phyloP scores from a whole-genome alignment of 2,113 vertebrate species.

The Cyprinodon tularosa region DNA sequence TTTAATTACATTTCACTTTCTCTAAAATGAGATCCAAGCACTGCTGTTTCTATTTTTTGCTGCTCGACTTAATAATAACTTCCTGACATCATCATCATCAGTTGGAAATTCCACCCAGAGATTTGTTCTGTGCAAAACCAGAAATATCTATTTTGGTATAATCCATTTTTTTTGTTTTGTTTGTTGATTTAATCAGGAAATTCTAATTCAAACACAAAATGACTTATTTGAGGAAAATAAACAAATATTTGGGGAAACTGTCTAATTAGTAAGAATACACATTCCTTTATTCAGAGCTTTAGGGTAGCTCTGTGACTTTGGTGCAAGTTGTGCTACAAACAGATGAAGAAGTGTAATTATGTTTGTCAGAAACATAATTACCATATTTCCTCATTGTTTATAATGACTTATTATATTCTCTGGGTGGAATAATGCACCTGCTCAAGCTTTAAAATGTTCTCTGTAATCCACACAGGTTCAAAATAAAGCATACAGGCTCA shows the following conservation, averaged over 20 bases:
- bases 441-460: too few species aligned
- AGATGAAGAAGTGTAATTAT: slow-evolving; percentile 13
- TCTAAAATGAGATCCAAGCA: slow-evolving; percentile 52
- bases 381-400: too few species aligned
- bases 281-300: background rate
- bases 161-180: slow-evolving; percentile 3
- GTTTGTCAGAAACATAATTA: background rate
- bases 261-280: background rate
- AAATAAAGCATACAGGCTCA: too few species aligned
- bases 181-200: slow-evolving; percentile 14
- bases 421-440: background rate
- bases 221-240: background rate
- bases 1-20: slow-evolving; percentile 45
- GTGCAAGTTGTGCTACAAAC: background rate
- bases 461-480: too few species aligned
- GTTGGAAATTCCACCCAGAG: slow-evolving; percentile 19
- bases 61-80: slow-evolving; percentile 60
- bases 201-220: background rate
- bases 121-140: background rate
- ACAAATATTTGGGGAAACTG: background rate
- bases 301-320: slow-evolving; percentile 1
- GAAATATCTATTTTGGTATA: background rate
- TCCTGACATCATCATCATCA: slow-evolving; percentile 27
- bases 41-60: slow-evolving; percentile 58
- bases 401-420: background rate